A percentile compares a stretch with the other conserved stretches of the same genome.
Evolutionary conservation across 2,888 invertebrate genomes (phyloP).

Genomic region (Tiliacea aurago): DNA sequence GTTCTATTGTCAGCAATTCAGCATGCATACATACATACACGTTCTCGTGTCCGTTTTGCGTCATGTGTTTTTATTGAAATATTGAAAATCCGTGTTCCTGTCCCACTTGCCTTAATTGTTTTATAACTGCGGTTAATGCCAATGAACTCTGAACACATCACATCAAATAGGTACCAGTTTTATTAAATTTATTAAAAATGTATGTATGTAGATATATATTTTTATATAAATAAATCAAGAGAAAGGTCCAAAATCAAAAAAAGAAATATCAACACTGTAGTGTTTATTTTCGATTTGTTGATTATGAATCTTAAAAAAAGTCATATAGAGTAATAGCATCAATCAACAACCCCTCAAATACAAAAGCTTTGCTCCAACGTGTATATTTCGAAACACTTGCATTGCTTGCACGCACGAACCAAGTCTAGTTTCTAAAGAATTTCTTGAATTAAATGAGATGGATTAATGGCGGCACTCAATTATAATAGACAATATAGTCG

Average conservation of each 20-base stretch:
- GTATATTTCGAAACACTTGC: constrained; percentile 24
- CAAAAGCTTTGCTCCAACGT: neutral
- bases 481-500: constrained; percentile 72
- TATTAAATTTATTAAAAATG: constrained; percentile 17
- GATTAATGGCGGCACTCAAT: constrained; percentile 59
- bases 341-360: neutral
- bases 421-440: constrained; percentile 61
- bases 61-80: constrained; percentile 65
- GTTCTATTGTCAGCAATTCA: constrained; percentile 40
- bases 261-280: neutral
- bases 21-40: constrained; percentile 22
- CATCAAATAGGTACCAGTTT: constrained; percentile 49
- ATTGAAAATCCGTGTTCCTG: constrained; percentile 71
- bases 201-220: neutral
- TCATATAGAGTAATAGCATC: neutral
- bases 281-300: neutral
- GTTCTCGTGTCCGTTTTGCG: constrained; percentile 59
- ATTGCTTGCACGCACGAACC: constrained; percentile 36
- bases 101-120: constrained; percentile 76
- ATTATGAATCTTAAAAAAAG: neutral
- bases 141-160: constrained; percentile 71
- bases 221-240: neutral
- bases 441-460: constrained; percentile 53
- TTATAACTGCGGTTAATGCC: constrained; percentile 72
- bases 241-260: neutral